Conservation (phyloP, 2,888 invertebrate species). For the Dysmachus trigonus region DNA sequence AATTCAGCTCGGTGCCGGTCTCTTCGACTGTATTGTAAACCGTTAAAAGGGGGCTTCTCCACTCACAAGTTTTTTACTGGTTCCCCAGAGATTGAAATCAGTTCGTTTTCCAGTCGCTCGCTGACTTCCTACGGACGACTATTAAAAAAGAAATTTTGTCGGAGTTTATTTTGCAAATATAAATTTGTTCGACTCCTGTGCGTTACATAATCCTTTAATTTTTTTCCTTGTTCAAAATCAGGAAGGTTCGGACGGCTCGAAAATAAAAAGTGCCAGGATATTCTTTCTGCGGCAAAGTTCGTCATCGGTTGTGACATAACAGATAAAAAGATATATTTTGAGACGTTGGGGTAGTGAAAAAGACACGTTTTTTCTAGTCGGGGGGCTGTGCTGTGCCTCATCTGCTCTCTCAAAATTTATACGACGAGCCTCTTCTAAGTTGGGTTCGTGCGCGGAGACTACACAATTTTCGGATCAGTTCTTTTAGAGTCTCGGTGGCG, state of each 20-base stretch:
- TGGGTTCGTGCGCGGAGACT: background rate
- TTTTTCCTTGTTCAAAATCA: background rate
- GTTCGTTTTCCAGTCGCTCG: background rate
- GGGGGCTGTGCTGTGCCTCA: background rate
- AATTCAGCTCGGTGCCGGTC: background rate
- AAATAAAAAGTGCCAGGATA: background rate
- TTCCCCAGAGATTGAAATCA: background rate
- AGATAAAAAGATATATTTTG: background rate
- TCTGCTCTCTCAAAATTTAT: background rate
- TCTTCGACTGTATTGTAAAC: background rate
- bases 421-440: background rate
- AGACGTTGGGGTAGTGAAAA: background rate
- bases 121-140: background rate
- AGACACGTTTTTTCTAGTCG: background rate
- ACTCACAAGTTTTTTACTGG: background rate
- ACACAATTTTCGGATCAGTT: background rate
- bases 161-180: background rate
- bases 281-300: background rate
- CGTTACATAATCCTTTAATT: conserved; percentile 23
- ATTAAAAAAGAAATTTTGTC: background rate
- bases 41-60: background rate
- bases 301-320: conserved; percentile 1
- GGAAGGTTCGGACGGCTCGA: background rate
- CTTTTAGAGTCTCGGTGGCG: background rate
- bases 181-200: background rate